phyloP scores from a whole-genome alignment of 2,113 vertebrate genomes.

The Solea senegalensis region DNA sequence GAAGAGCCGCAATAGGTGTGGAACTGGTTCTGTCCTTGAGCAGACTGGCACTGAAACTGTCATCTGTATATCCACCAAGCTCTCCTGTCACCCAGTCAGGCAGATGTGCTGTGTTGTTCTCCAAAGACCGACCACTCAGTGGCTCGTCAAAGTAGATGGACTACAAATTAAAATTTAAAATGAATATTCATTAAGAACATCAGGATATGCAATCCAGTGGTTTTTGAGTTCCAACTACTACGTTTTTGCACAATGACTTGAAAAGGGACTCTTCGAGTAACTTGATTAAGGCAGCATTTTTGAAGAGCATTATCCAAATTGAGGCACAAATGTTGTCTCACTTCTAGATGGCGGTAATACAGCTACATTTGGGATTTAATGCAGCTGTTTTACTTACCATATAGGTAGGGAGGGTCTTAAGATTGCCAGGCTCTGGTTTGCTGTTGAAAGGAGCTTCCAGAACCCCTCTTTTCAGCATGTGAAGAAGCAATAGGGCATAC shows the following conservation, averaged over 20 bases:
- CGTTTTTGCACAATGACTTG: no score
- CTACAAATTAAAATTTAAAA: conserved; percentile 67
- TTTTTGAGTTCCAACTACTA: neutral
- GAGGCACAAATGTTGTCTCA: neutral
- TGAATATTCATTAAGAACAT: neutral
- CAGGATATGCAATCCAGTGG: neutral
- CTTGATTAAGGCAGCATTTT: neutral
- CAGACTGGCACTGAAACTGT: conserved; percentile 66
- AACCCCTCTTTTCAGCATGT: conserved; percentile 89
- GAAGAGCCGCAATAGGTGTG: conserved; percentile 35
- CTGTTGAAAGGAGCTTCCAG: conserved; percentile 89
- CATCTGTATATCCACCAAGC: conserved; percentile 68
- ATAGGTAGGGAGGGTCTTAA: conserved; percentile 88
- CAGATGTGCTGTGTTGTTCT: conserved; percentile 62
- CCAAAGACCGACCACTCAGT: conserved; percentile 56
- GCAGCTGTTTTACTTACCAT: conserved; percentile 81
- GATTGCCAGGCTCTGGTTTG: conserved; percentile 86
- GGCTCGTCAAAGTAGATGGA: conserved; percentile 92
- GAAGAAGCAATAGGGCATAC: conserved; percentile 88
- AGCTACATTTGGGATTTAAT: neutral
- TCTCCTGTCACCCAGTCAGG: conserved; percentile 88
- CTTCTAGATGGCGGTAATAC: neutral
- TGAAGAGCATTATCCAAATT: neutral
- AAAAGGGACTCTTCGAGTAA: neutral
- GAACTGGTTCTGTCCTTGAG: conserved; percentile 61